phyloP scores from a whole-genome alignment of 1,140 invertebrate species.

The Penaeus indicus region DNA sequence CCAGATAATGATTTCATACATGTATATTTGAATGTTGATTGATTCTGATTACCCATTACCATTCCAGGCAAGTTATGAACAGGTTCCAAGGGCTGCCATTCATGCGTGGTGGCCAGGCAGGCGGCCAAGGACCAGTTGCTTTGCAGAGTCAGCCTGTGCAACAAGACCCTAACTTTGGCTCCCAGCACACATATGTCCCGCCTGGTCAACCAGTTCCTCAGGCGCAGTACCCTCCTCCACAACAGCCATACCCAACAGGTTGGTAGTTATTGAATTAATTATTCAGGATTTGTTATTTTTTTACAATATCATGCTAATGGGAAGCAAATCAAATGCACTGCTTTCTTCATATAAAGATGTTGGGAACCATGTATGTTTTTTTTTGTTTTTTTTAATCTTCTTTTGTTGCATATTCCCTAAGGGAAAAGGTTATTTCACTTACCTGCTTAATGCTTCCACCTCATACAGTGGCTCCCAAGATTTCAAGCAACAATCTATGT shows the following conservation, averaged over 20 bases:
- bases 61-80: constrained; percentile 44
- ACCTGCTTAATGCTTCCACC: too few relatives aligned
- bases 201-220: constrained; percentile 32
- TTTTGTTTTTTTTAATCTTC: too few relatives aligned
- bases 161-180: constrained; percentile 51
- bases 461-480: too few relatives aligned
- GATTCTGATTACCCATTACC: too few relatives aligned
- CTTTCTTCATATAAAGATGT: too few relatives aligned
- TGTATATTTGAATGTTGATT: too few relatives aligned
- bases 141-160: constrained; percentile 26
- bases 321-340: too few relatives aligned
- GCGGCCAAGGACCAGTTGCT: constrained; percentile 5
- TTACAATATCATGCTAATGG: background rate
- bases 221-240: constrained; percentile 40
- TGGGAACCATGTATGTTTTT: too few relatives aligned
- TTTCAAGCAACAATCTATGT: too few relatives aligned
- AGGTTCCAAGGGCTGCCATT: constrained; percentile 52
- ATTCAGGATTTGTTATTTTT: background rate
- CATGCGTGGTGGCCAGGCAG: constrained; percentile 29
- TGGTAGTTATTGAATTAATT: background rate
- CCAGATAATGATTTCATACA: background rate
- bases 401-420: too few relatives aligned
- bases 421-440: too few relatives aligned
- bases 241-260: constrained; percentile 52
- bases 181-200: constrained; percentile 54